phyloP scores from a whole-genome alignment of 37 sponge, comb jelly and placozoan species.

The Aphrocallistes beatrix region DNA sequence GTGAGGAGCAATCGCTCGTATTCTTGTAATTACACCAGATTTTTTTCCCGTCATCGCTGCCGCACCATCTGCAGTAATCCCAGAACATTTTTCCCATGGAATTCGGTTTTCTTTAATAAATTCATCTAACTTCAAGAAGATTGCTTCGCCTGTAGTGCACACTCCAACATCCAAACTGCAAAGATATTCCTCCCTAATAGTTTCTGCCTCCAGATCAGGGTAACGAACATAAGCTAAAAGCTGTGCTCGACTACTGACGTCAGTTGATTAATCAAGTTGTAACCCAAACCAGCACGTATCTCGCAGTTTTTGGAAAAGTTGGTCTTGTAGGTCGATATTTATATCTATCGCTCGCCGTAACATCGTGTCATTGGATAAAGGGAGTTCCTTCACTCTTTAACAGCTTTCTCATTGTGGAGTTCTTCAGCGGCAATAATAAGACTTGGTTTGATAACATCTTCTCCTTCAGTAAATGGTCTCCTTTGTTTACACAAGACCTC shows the following conservation, averaged over 20 bases:
- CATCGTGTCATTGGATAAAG: constrained; percentile 11
- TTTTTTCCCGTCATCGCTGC: background rate
- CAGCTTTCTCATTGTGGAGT: background rate
- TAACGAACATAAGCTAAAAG: constrained; percentile 4
- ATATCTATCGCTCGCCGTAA: constrained; percentile 12
- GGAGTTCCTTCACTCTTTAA: constrained; percentile 9
- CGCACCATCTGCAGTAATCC: background rate
- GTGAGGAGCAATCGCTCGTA: constrained; percentile 11
- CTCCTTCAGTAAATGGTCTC: constrained; percentile 9
- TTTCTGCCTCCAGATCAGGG: constrained; percentile 19
- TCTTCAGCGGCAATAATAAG: constrained; percentile 18
- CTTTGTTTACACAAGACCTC: constrained; percentile 17
- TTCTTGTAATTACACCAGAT: constrained; percentile 14
- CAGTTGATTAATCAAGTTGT: background rate
- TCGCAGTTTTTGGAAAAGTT: constrained; percentile 13
- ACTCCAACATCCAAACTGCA: constrained; percentile 11
- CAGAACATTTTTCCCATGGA: background rate
- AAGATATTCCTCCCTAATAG: background rate
- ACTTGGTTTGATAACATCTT: constrained; percentile 19
- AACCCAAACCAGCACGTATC: constrained; percentile 5
- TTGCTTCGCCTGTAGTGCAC: background rate
- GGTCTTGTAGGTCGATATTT: constrained; percentile 6
- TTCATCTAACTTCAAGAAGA: constrained; percentile 7
- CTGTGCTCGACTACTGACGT: constrained; percentile 15
- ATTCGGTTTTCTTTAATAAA: background rate